These are phyloP conservation scores for Chiloscyllium punctatum DNA, from an alignment of 2,797 vertebrate species.

Conservation along the genomic window DNA sequence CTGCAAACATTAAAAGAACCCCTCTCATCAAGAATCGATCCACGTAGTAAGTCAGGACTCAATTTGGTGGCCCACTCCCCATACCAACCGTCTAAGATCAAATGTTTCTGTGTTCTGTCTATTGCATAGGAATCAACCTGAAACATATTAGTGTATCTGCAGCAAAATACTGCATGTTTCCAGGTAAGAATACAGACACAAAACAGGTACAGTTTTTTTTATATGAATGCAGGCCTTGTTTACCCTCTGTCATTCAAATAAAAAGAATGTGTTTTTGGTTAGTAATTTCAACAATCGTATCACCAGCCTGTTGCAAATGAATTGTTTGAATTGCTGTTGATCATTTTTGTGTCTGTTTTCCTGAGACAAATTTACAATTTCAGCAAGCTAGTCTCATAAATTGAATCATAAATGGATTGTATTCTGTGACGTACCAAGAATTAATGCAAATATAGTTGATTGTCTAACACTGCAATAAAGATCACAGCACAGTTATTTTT, in stretches of 20 bases:
- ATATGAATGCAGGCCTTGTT: constrained; percentile 20
- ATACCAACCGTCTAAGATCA: background rate
- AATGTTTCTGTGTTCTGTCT: constrained; percentile 2
- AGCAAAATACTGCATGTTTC: background rate
- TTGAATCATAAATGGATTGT: background rate
- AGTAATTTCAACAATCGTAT: background rate
- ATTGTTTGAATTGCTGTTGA: background rate
- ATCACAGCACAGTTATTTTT: background rate
- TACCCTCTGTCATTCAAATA: background rate
- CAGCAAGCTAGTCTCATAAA: background rate
- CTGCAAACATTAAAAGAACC: background rate
- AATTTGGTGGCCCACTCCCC: constrained; percentile 14
- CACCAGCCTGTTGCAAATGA: constrained; percentile 9
- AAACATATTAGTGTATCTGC: background rate
- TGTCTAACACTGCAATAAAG: background rate
- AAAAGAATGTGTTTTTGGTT: constrained; percentile 16
- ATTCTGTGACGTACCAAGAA: background rate
- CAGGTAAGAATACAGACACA: constrained; percentile 25
- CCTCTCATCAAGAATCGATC: constrained; percentile 14
- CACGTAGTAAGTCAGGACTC: background rate
- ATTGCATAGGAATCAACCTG: background rate
- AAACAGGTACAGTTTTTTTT: background rate
- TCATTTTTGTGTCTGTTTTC: background rate
- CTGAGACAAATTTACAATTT: background rate
- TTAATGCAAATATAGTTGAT: constrained; percentile 20